Conservation (phyloP, 2,113 vertebrate genomes). For the Anhinga anhinga region DNA sequence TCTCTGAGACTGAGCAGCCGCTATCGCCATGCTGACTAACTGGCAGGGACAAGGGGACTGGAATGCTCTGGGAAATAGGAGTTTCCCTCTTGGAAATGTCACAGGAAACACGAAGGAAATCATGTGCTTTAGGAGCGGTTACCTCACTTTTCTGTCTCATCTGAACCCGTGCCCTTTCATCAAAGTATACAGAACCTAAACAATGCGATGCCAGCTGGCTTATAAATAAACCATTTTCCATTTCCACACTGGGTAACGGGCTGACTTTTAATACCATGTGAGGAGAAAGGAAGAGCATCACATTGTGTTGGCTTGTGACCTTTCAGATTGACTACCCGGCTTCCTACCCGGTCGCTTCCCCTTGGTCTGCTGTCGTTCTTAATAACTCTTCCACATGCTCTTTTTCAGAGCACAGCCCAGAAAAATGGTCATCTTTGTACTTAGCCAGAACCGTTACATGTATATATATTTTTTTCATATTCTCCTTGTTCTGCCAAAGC, state of each 20-base stretch:
- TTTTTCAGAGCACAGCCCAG: accelerated
- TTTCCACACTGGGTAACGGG: neutral
- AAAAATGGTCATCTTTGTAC: no score
- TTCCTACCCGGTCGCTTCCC: neutral
- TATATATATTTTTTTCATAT: neutral
- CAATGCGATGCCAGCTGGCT: constrained; percentile 16
- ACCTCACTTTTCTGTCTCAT: neutral
- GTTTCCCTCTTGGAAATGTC: constrained; percentile 60
- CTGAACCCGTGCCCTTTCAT: neutral
- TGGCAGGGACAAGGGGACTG: neutral
- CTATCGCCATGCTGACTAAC: neutral
- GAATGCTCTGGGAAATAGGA: constrained; percentile 49
- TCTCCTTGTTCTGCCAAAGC: neutral
- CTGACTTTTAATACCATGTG: neutral
- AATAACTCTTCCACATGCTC: neutral
- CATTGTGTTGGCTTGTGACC: neutral
- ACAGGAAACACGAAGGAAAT: constrained; percentile 40
- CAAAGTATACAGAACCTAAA: neutral
- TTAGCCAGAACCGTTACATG: neutral
- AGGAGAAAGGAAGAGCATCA: constrained; percentile 11
- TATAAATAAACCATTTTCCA: constrained; percentile 21
- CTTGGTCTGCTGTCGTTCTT: neutral
- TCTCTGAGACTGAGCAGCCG: neutral
- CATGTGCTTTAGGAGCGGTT: neutral
- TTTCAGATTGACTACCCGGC: neutral